Percentiles rank a stretch among this genome's conserved stretches.
phyloP scores from a whole-genome alignment of 2,113 vertebrate species.

The Prinia subflava region DNA sequence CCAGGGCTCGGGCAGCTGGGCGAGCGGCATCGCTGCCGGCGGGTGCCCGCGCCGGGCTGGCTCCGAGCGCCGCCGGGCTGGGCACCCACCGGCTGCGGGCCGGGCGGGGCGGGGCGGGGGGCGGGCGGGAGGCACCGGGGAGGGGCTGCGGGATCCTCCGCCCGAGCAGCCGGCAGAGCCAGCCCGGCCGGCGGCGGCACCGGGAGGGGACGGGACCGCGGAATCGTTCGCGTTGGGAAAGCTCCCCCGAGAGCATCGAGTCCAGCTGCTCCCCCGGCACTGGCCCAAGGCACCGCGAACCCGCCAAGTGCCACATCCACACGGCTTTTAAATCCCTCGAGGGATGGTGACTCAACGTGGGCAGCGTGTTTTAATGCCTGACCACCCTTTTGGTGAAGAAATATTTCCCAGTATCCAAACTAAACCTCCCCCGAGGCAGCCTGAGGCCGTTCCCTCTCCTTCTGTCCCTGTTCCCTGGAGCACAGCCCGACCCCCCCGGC shows the following conservation, averaged over 20 bases:
- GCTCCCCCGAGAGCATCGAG: background rate
- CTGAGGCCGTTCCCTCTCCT: fast-evolving
- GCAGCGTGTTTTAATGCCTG: background rate
- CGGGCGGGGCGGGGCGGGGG: background rate
- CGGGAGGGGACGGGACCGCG: background rate
- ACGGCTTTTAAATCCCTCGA: background rate
- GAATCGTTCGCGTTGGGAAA: background rate
- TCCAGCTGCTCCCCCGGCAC: background rate
- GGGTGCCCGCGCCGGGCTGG: too few species aligned
- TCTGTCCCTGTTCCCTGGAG: background rate
- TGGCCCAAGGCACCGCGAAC: background rate
- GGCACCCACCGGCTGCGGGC: too few species aligned
- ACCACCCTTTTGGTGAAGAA: background rate
- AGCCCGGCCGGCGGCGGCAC: background rate
- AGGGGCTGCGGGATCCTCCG: background rate
- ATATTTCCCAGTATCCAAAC: background rate
- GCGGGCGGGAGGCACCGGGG: background rate
- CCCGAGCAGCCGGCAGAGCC: background rate
- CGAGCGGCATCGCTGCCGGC: too few species aligned
- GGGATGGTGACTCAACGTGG: background rate
- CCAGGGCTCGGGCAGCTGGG: too few species aligned
- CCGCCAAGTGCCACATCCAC: background rate
- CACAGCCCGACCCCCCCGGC: background rate
- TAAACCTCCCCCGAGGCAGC: background rate
- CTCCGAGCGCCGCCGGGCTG: too few species aligned